A percentile compares a stretch with the other conserved stretches of the same genome.
Evolutionary conservation across 2,888 invertebrate species (phyloP).

Genomic region (Brenthis ino): DNA sequence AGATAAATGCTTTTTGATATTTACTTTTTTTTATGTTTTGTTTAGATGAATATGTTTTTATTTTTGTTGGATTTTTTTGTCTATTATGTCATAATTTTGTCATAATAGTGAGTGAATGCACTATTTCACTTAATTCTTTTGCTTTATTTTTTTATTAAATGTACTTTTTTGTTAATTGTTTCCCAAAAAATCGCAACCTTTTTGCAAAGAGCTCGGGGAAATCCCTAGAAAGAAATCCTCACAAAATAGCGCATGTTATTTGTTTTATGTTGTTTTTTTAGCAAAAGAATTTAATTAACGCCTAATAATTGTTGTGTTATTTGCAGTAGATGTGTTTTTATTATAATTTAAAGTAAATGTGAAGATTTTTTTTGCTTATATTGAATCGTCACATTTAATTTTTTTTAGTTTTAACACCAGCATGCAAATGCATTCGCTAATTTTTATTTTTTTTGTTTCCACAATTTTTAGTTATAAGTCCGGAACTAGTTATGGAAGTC

Average conservation of each 20-base stretch:
- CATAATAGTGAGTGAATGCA: not conserved
- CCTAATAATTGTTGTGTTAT: not conserved
- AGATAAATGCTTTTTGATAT: no score
- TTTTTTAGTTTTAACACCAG: slow-evolving; percentile 21
- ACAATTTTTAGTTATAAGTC: slow-evolving; percentile 88
- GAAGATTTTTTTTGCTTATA: no score
- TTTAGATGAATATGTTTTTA: no score
- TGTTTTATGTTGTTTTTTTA: not conserved
- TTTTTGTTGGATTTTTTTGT: no score
- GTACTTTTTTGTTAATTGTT: no score
- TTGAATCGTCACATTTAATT: not conserved
- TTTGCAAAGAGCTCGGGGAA: no score
- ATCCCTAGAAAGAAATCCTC: no score
- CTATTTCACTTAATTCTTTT: slow-evolving; percentile 1
- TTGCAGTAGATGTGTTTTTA: not conserved
- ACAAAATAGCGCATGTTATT: no score
- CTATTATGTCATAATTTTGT: no score
- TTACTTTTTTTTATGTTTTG: no score
- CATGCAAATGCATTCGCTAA: slow-evolving; percentile 46
- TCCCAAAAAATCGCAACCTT: no score
- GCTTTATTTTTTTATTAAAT: not conserved
- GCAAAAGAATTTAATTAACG: slow-evolving; percentile 3
- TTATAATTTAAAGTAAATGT: slow-evolving; percentile 5
- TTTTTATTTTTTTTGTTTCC: slow-evolving; percentile 44
- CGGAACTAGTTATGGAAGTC: slow-evolving; percentile 93